Evolutionary conservation across 1,140 invertebrate species (phyloP).

Genomic region (Drosophila melanogaster): DNA sequence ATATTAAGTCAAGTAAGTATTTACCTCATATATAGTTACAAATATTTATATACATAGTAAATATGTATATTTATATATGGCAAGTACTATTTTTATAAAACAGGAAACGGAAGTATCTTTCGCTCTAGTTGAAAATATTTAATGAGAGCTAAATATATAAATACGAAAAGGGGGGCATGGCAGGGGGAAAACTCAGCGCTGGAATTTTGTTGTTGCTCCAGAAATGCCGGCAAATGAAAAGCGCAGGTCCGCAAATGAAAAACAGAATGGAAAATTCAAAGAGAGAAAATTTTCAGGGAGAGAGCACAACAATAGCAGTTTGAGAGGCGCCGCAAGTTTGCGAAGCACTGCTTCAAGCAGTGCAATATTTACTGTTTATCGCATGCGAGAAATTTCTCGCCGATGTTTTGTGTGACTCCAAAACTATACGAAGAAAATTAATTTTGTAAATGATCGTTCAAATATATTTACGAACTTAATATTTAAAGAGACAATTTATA

Average conservation of each 20-base stretch:
- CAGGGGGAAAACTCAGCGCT: constrained; percentile 6
- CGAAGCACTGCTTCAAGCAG: constrained; percentile 11
- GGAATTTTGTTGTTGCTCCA: constrained; percentile 38
- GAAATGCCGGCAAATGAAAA: constrained; percentile 64
- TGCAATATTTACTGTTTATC: constrained; percentile 27
- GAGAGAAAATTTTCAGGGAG: constrained; percentile 4
- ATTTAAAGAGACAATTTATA: no score
- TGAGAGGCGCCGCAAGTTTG: neutral
- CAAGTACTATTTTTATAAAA: constrained; percentile 22
- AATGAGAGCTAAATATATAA: no score
- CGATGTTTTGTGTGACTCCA: neutral
- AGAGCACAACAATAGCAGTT: constrained; percentile 28
- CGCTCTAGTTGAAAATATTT: constrained; percentile 1
- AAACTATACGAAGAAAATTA: constrained; percentile 10
- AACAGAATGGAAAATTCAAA: neutral
- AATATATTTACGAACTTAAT: no score
- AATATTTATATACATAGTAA: constrained; percentile 2
- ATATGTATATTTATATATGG: constrained; percentile 16
- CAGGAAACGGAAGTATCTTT: constrained; percentile 68
- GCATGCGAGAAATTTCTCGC: constrained; percentile 35
- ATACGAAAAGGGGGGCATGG: neutral
- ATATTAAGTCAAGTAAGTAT: neutral
- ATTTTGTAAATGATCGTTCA: neutral
- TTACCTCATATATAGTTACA: constrained; percentile 22
- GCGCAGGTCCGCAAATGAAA: constrained; percentile 47